phyloP scores from a whole-genome alignment of 1,140 invertebrate genomes.

The Drosophila sproati region DNA sequence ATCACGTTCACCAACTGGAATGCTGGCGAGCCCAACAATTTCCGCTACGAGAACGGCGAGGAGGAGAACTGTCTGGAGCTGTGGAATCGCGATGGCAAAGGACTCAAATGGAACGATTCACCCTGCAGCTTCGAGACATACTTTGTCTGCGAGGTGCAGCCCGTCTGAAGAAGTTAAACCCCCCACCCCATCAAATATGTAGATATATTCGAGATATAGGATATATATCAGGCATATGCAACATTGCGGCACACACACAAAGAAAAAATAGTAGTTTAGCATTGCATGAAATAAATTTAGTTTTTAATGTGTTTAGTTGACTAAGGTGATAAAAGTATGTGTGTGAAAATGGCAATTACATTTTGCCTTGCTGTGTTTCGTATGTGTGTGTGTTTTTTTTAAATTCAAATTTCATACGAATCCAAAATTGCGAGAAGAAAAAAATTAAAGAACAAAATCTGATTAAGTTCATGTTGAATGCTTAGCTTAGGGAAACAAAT shows the following conservation, averaged over 20 bases:
- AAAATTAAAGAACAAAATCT: conserved; percentile 38
- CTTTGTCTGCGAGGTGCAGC: conserved; percentile 95
- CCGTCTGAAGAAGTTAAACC: conserved; percentile 30
- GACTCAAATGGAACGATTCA: conserved; percentile 96
- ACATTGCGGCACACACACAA: conserved; percentile 26
- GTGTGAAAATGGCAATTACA: conserved; percentile 2
- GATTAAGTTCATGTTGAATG: conserved; percentile 58
- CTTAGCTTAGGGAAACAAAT: conserved; percentile 74
- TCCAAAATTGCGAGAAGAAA: conserved; percentile 28
- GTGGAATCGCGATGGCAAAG: conserved; percentile 96
- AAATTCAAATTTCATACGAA: conserved; percentile 37
- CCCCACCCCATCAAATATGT: conserved; percentile 1
- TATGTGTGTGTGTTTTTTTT: not conserved
- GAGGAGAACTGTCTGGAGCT: conserved; percentile 95
- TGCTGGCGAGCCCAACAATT: conserved; percentile 95
- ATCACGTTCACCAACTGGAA: conserved; percentile 97
- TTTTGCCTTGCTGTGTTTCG: conserved; percentile 11
- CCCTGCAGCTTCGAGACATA: conserved; percentile 96
- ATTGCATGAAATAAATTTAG: conserved; percentile 34
- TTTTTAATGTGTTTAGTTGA: conserved; percentile 46
- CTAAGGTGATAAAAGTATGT: conserved; percentile 29
- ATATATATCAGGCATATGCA: conserved; percentile 19
- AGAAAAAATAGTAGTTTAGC: conserved; percentile 11
- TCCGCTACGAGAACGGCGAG: conserved; percentile 96
- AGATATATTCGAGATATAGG: not conserved